Conservation (phyloP, 92 coral and sea anemone species). For the Epizoanthus scotinus region DNA sequence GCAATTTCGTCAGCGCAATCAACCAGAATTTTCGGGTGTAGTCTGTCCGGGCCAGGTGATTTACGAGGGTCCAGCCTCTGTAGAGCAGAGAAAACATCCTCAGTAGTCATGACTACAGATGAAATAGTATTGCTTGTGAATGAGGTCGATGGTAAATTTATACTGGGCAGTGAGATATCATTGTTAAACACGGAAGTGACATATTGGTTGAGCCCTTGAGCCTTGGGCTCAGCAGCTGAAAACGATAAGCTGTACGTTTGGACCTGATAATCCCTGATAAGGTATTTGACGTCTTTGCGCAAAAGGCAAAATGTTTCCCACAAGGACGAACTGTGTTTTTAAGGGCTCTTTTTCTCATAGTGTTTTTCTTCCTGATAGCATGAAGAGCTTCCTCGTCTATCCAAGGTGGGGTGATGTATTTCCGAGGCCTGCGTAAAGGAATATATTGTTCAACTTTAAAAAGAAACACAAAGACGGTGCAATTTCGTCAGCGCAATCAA, state of each 20-base stretch:
- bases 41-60: slow-evolving; percentile 21
- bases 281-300: slow-evolving; percentile 52
- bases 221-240: slow-evolving; percentile 39
- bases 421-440: no score
- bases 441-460: no score
- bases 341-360: slow-evolving; percentile 16
- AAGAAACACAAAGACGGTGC: no score
- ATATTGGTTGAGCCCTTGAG: slow-evolving; percentile 42
- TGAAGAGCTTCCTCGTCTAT: no score
- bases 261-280: slow-evolving; percentile 45
- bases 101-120: neutral
- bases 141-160: slow-evolving; percentile 25
- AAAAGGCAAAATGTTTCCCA: slow-evolving; percentile 49
- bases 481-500: no score
- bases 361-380: no score
- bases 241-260: slow-evolving; percentile 38
- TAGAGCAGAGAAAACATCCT: slow-evolving; percentile 19
- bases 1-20: no score
- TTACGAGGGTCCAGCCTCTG: neutral
- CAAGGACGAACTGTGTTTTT: slow-evolving; percentile 21
- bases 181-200: slow-evolving; percentile 50
- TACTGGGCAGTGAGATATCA: slow-evolving; percentile 26
- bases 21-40: slow-evolving; percentile 2
- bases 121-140: slow-evolving; percentile 34
- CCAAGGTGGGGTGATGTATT: no score